Base-by-base conservation (phyloP, 2,888 invertebrate species). In the Melanostoma scalare region DNA sequence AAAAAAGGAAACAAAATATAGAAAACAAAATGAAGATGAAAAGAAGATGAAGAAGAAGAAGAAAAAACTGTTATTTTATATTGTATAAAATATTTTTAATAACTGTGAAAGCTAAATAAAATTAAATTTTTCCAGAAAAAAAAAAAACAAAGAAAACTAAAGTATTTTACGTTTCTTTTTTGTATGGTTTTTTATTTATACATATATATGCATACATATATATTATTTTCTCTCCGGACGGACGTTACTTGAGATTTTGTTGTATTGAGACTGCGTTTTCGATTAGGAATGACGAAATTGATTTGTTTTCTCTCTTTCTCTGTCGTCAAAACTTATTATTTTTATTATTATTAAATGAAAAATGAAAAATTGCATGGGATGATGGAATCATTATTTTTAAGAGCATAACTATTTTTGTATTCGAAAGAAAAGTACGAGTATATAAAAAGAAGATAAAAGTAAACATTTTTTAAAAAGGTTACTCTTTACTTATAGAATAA, bases 81-180 rank as follows among this genome's bases (percentile, higher is more conserved):
- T 89, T 90, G 90, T 90, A 90, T 89, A 90, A 90, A 90, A 89
- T 89, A 90, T 90, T 90, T 90, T 90, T 90, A 90, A 89, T 90
- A 90, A 90, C 90, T 90, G 90, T 90, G 90, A 90, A 90, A 90
- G 90, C 90, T 90, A 89, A 90, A 89, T 89, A 89, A 89, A 90
- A 89, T 89, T 89, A 88, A 89, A 88, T 88, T 80, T 78, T 84
- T 76, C 75, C 72, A 69, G 78, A 84, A 79, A 84, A 73, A 72
- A 78, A 80, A 80, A 74, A 58, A 56, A 67, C 65, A 74, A 72
- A 72, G 73, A 77, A 69, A 71, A 78, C 77, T 80, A 85, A 78
- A 76, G 63, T 65, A 79, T 77, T 73, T 76, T 85, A 85, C 81
- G 81, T 85, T 85, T 86, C 85, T 84, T 79, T 84, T 84, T 84